phyloP scores from a whole-genome alignment of 1,140 invertebrate species.

The Maniola jurtina region DNA sequence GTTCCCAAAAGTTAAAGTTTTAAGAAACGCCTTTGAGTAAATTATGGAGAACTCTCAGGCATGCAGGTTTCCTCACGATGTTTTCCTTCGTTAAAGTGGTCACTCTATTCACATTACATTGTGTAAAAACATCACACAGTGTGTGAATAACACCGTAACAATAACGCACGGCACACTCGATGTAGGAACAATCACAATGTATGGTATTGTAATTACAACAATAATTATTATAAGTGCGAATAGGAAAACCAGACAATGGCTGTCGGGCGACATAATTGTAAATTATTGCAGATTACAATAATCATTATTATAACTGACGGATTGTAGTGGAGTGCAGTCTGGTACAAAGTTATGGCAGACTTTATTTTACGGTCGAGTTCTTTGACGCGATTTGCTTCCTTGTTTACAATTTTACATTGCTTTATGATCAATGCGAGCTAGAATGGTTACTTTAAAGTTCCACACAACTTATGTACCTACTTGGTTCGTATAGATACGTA shows the following conservation, averaged over 20 bases:
- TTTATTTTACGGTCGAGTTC: too few relatives aligned
- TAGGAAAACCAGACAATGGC: constrained; percentile 10
- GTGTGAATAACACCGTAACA: constrained; percentile 13
- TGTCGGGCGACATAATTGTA: neutral
- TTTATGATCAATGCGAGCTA: too few relatives aligned
- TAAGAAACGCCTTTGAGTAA: neutral
- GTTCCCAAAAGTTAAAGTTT: neutral
- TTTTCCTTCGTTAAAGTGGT: too few relatives aligned
- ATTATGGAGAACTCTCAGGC: too few relatives aligned
- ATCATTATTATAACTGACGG: too few relatives aligned
- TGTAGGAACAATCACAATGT: constrained; percentile 10
- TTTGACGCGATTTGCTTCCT: neutral
- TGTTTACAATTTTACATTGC: neutral
- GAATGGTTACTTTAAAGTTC: too few relatives aligned
- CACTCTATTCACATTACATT: neutral
- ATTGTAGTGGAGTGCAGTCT: too few relatives aligned
- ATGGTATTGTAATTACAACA: constrained; percentile 22
- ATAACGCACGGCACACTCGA: constrained; percentile 10
- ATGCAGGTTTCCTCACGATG: too few relatives aligned
- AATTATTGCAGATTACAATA: constrained; percentile 4
- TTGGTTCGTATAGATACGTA: too few relatives aligned
- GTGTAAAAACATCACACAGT: constrained; percentile 10
- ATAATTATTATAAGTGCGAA: constrained; percentile 20
- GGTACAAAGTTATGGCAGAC: too few relatives aligned
- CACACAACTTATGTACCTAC: too few relatives aligned